Percentiles rank a stretch among this genome's conserved stretches.
Evolutionary conservation across 2,888 invertebrate species (phyloP).

Genomic region (Agrotis exclamationis): DNA sequence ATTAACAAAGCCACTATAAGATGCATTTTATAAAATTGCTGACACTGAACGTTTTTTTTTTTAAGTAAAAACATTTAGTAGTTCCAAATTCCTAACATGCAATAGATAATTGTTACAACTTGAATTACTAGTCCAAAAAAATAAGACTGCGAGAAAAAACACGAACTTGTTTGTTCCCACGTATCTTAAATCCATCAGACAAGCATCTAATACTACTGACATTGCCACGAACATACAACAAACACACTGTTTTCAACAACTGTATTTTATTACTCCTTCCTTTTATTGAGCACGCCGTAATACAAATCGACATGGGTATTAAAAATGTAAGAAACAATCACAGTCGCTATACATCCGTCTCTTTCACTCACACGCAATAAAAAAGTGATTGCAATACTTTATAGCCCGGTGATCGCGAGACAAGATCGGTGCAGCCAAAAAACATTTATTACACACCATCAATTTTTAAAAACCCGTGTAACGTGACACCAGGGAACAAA

Average conservation of each 20-base stretch:
- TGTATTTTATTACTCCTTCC: conserved; percentile 72
- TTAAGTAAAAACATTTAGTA: neutral
- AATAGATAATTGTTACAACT: conserved; percentile 22
- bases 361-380: conserved; percentile 62
- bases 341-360: conserved; percentile 66
- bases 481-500: conserved; percentile 84
- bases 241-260: conserved; percentile 74
- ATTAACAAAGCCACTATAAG: no score
- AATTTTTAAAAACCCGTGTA: conserved; percentile 87
- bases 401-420: conserved; percentile 77
- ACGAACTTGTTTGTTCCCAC: conserved; percentile 19
- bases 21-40: no score
- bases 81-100: conserved; percentile 1
- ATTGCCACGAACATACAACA: conserved; percentile 62
- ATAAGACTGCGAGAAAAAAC: neutral
- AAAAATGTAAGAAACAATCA: conserved; percentile 79
- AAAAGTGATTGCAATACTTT: conserved; percentile 71
- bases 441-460: conserved; percentile 88
- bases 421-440: conserved; percentile 83
- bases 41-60: neutral
- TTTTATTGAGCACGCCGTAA: conserved; percentile 75
- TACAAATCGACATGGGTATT: conserved; percentile 82
- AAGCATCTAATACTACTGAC: conserved; percentile 53
- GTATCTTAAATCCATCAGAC: conserved; percentile 50
- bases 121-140: conserved; percentile 11